A percentile compares a stretch with the other conserved stretches of the same genome.
phyloP scores from a whole-genome alignment of 2,888 invertebrate genomes.

The Lysandra coridon region DNA sequence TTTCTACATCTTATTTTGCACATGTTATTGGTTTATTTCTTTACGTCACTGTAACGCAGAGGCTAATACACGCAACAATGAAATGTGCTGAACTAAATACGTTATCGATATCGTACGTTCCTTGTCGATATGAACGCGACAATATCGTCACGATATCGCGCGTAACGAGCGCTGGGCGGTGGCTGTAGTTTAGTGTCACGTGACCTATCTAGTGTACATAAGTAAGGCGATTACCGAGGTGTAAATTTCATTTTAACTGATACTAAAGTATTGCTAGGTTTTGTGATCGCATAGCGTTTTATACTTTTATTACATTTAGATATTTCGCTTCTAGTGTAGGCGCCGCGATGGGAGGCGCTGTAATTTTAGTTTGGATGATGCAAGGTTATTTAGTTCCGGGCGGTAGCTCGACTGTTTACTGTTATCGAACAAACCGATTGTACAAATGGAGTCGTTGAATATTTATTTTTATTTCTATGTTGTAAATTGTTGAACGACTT shows the following conservation, averaged over 20 bases:
- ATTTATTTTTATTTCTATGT: constrained; percentile 28
- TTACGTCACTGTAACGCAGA: not conserved
- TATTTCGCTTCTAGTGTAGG: constrained; percentile 53
- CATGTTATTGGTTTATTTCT: not conserved
- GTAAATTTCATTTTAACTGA: constrained; percentile 72
- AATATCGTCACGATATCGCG: constrained; percentile 22
- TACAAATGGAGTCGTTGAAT: constrained; percentile 28
- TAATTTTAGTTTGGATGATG: constrained; percentile 41
- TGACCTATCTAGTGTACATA: constrained; percentile 77
- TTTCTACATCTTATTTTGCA: not conserved
- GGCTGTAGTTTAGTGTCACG: constrained; percentile 54
- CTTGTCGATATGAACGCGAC: not conserved
- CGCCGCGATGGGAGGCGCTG: constrained; percentile 44
- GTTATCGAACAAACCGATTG: constrained; percentile 27
- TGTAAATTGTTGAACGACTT: constrained; percentile 20
- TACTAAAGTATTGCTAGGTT: constrained; percentile 66
- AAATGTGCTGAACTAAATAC: not conserved
- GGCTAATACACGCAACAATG: constrained; percentile 18
- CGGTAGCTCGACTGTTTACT: constrained; percentile 8
- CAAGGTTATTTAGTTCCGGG: constrained; percentile 31
- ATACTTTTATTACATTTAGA: constrained; percentile 61
- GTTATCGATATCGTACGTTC: constrained; percentile 13
- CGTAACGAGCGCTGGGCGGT: constrained; percentile 34
- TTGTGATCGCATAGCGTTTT: constrained; percentile 78
- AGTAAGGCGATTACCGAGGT: constrained; percentile 69